Conservation (phyloP, 1,140 invertebrate genomes). For the Trachelipus rathkii region DNA sequence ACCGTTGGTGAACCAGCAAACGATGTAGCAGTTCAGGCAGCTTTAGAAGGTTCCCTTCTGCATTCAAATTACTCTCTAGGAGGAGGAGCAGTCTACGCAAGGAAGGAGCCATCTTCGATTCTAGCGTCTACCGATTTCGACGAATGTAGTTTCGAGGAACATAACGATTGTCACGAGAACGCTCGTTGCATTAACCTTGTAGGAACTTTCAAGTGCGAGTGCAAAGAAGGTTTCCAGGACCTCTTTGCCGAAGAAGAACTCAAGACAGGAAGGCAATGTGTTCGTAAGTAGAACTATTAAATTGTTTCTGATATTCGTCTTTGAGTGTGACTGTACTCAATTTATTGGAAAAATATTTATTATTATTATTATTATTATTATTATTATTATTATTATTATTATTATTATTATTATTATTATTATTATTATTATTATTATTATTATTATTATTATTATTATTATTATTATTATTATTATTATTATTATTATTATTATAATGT, state of each 20-base stretch:
- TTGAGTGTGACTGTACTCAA: no score
- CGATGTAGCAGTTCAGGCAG: conserved; percentile 20
- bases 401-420: no score
- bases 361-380: no score
- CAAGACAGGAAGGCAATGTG: neutral
- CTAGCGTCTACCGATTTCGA: neutral
- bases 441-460: no score
- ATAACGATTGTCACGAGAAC: conserved; percentile 85
- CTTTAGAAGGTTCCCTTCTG: conserved; percentile 23
- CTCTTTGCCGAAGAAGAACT: neutral
- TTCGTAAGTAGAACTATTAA: neutral
- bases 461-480: no score
- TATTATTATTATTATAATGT: no score
- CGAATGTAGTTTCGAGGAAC: conserved; percentile 74
- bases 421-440: no score
- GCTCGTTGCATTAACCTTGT: conserved; percentile 81
- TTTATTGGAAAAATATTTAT: no score
- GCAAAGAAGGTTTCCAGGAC: conserved; percentile 61
- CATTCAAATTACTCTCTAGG: conserved; percentile 38
- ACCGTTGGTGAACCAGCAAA: neutral
- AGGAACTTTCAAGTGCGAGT: conserved; percentile 81
- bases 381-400: no score
- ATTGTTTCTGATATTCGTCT: no score
- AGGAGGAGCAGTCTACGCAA: neutral
- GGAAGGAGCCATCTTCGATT: neutral